Percentiles rank a stretch among this genome's conserved stretches.
phyloP scores from a whole-genome alignment of 2,797 vertebrate genomes.

The Characodon lateralis region DNA sequence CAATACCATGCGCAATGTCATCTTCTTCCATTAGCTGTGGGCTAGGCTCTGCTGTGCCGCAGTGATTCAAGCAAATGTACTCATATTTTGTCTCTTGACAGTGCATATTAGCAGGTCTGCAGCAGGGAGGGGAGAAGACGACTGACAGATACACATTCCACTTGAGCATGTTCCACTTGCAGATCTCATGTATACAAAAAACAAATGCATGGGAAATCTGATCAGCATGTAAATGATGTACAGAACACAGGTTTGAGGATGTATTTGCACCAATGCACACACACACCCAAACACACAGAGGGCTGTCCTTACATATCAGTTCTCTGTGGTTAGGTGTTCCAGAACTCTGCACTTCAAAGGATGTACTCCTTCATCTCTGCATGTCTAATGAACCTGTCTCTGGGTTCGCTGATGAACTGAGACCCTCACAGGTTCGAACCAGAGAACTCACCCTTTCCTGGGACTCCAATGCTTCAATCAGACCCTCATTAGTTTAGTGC shows the following conservation, averaged over 20 bases:
- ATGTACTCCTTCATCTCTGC: constrained; percentile 5
- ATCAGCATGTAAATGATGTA: not conserved
- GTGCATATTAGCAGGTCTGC: not conserved
- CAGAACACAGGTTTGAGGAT: not conserved
- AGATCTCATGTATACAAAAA: not conserved
- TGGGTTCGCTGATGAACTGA: constrained; percentile 2
- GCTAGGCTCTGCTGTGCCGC: constrained; percentile 13
- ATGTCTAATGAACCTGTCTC: not conserved
- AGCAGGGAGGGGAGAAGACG: not conserved
- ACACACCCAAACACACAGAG: not conserved
- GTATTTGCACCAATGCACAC: not conserved
- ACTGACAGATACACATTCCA: not conserved
- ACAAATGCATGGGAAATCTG: not conserved
- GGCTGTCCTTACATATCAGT: not conserved
- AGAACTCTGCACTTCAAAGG: constrained; percentile 43
- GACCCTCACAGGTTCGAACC: not conserved
- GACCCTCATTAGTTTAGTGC: not conserved
- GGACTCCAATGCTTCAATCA: not conserved
- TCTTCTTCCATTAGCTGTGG: constrained; percentile 34
- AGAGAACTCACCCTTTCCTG: not conserved
- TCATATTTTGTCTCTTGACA: constrained; percentile 23
- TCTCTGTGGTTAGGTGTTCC: constrained; percentile 13
- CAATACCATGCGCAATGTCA: constrained; percentile 39
- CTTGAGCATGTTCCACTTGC: not conserved
- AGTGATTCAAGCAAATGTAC: constrained; percentile 36